Base-by-base conservation (phyloP, 2,113 vertebrate species). In the Podarcis cretensis region DNA sequence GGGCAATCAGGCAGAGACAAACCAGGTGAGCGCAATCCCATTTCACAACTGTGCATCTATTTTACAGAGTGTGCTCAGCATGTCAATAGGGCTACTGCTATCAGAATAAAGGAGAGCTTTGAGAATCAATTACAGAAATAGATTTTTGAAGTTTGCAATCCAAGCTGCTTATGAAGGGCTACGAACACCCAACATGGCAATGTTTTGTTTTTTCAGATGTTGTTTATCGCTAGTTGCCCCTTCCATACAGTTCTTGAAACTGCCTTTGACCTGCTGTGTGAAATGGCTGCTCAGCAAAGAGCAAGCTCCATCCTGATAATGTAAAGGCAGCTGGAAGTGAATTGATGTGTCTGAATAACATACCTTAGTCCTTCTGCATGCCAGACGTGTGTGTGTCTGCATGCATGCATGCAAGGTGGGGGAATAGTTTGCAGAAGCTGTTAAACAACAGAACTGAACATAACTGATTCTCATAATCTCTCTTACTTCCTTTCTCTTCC, bases 381-480 rank as follows among this genome's bases (percentile, higher is more conserved):
- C 37, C 1, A 30, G 78, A 43, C 20, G 0, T 10, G 30, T 73
- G 30, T 10, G 66, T 68, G 66, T 68, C 6, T 68, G 66, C 27
- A 25, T 68, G 20, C 2, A 20, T 75, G 32, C 2, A 32, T 16
- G 18, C 35, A 76, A 9, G 82, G 37, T 20, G 21, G 76, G 23
- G 0, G 1, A 81, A 25, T 8, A 21, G 3, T 0, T 0, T 5
- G 1, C 27, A 83, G 84, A 75, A 84, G 0, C 73, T 59, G 92
- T 91, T 94, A 93, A 74, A 0, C 0, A 80, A n/a, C 48, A 65
- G 76, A 65, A 66, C 16, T 48, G 0, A 0, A 75, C 79, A 86
- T 73, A 83, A 87, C 84, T 84, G 84, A 87, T 87, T 89, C 90
- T 84, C 65, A 88, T 84, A 87, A 59, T 69, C 21, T 43, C 21